These are phyloP conservation scores for Bambusicola thoracicus DNA, from an alignment of 2,113 vertebrate species.

Conservation along the genomic window DNA sequence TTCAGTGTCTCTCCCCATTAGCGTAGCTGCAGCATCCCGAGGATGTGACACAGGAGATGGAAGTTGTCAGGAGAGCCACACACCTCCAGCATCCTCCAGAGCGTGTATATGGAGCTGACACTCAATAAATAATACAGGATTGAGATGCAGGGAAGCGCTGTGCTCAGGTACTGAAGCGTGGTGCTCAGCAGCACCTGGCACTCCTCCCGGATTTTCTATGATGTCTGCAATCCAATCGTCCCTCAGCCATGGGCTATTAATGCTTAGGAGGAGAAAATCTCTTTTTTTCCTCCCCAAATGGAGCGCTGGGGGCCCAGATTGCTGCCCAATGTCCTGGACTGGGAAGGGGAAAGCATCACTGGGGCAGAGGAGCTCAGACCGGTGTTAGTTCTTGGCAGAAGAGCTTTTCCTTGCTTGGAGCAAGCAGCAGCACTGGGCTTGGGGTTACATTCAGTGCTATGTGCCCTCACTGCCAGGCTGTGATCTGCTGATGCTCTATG, in stretches of 20 bases:
- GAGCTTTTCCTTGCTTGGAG: background rate
- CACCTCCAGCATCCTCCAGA: background rate
- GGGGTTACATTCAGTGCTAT: too few relatives aligned
- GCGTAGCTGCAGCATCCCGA: background rate
- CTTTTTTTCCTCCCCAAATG: accelerated
- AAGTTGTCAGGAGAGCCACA: background rate
- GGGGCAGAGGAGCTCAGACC: accelerated
- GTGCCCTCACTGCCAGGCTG: background rate
- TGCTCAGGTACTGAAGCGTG: background rate
- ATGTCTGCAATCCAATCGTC: background rate
- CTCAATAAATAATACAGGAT: background rate
- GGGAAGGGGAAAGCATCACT: background rate
- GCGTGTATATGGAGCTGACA: background rate
- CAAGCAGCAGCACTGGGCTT: background rate
- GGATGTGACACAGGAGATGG: background rate
- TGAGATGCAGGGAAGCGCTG: background rate
- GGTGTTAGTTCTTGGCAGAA: too few relatives aligned
- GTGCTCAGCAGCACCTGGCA: background rate
- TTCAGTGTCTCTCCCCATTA: background rate
- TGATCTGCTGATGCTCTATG: background rate
- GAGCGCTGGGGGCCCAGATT: accelerated
- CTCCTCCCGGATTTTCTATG: background rate
- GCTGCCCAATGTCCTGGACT: accelerated
- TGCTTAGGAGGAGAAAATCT: background rate
- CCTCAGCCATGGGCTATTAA: background rate